Evolutionary conservation across 2,888 invertebrate genomes (phyloP).

Genomic region (Cantharis rustica): DNA sequence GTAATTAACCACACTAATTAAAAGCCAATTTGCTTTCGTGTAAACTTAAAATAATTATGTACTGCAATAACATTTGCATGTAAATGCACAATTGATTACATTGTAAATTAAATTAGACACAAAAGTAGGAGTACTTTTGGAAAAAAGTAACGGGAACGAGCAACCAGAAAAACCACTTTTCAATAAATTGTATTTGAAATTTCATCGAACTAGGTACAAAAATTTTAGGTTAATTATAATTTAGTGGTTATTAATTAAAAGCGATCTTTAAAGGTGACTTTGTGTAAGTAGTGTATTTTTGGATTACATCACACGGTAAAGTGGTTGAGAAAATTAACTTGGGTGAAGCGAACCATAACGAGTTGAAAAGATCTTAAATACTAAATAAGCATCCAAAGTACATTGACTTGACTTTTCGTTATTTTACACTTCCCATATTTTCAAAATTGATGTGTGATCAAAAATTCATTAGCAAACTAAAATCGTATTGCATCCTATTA

Average conservation of each 20-base stretch:
- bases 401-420: constrained; percentile 15
- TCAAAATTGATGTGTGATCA: background rate
- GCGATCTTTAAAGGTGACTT: background rate
- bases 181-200: background rate
- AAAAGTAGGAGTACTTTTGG: background rate
- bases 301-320: constrained; percentile 15
- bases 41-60: background rate
- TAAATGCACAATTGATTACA: background rate
- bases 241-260: background rate
- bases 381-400: constrained; percentile 3
- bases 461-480: background rate
- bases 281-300: background rate
- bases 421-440: background rate
- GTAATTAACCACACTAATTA: background rate
- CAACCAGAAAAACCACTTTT: background rate
- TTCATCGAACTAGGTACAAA: background rate
- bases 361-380: constrained; percentile 10
- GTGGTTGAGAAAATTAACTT: constrained; percentile 8
- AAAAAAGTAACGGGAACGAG: background rate
- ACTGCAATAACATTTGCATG: background rate
- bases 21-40: background rate
- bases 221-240: background rate
- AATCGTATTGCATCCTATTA: background rate
- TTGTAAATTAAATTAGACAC: background rate
- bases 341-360: constrained; percentile 5